phyloP scores from a whole-genome alignment of 2,888 invertebrate genomes.

The Papilio gigon region DNA sequence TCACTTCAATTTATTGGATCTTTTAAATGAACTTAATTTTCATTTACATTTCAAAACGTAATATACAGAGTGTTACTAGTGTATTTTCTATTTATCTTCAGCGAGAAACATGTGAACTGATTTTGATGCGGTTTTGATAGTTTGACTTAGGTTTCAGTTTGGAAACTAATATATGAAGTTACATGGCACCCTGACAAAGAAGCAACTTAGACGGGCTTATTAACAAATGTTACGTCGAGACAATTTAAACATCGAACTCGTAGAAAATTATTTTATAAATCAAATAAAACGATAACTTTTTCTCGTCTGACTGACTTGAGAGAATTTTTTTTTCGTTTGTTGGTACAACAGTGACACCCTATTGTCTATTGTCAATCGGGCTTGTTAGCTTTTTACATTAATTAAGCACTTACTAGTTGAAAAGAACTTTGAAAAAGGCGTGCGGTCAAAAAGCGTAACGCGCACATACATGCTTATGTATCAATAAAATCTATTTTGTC shows the following conservation, averaged over 20 bases:
- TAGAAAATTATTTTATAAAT: background rate
- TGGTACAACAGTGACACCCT: too few species aligned
- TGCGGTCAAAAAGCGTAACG: background rate
- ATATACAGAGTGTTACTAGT: too few species aligned
- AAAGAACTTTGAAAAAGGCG: background rate
- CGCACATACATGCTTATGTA: too few species aligned
- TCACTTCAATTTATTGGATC: background rate
- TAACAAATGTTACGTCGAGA: background rate
- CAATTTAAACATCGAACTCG: background rate
- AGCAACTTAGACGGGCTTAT: background rate
- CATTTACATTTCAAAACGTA: background rate
- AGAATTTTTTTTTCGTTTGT: too few species aligned
- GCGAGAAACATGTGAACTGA: background rate
- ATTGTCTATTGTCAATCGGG: too few species aligned
- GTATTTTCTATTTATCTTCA: background rate
- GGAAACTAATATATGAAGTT: constrained; percentile 6
- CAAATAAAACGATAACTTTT: background rate
- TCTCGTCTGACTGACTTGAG: background rate
- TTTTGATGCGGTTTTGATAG: constrained; percentile 17
- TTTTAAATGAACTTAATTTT: background rate
- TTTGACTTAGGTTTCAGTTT: constrained; percentile 18
- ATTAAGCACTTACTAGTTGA: too few species aligned
- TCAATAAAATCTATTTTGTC: background rate
- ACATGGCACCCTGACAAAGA: constrained; percentile 6
- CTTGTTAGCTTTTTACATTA: too few species aligned